These are phyloP conservation scores for Lophotis ruficrista DNA, from an alignment of 2,113 vertebrate species.

Conservation along the genomic window DNA sequence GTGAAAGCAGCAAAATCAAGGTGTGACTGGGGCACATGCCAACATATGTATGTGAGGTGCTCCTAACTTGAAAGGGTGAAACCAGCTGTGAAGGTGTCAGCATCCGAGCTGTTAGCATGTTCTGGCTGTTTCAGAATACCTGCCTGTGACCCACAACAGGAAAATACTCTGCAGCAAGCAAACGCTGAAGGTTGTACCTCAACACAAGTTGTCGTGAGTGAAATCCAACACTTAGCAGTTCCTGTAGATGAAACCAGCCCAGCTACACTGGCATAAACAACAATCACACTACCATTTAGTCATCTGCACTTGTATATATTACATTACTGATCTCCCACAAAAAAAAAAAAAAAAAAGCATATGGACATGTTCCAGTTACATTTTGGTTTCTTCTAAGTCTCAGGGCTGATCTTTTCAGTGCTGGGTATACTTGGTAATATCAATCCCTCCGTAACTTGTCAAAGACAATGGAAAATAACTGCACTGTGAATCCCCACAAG, in stretches of 20 bases:
- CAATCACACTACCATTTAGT: conserved; percentile 21
- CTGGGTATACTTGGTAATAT: neutral
- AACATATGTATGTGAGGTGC: rapidly evolving
- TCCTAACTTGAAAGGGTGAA: neutral
- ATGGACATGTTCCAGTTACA: neutral
- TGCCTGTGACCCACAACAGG: neutral
- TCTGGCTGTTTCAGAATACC: neutral
- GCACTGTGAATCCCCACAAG: neutral
- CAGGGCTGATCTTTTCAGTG: neutral
- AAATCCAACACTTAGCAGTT: neutral
- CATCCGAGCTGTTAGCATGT: neutral
- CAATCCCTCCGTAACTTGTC: neutral
- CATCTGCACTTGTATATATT: neutral
- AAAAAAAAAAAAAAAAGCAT: neutral
- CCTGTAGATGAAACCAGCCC: neutral
- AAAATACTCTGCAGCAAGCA: neutral
- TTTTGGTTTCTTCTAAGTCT: neutral
- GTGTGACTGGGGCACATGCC: neutral
- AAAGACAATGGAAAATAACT: neutral
- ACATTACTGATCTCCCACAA: neutral
- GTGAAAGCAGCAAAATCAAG: neutral
- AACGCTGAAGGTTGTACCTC: neutral
- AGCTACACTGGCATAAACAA: conserved; percentile 18
- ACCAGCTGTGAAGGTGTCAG: neutral
- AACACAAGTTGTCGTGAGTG: neutral